Percentiles rank a stretch among this genome's conserved stretches.
Evolutionary conservation across 2,797 vertebrate genomes (phyloP).

Genomic region (Mus caroli): DNA sequence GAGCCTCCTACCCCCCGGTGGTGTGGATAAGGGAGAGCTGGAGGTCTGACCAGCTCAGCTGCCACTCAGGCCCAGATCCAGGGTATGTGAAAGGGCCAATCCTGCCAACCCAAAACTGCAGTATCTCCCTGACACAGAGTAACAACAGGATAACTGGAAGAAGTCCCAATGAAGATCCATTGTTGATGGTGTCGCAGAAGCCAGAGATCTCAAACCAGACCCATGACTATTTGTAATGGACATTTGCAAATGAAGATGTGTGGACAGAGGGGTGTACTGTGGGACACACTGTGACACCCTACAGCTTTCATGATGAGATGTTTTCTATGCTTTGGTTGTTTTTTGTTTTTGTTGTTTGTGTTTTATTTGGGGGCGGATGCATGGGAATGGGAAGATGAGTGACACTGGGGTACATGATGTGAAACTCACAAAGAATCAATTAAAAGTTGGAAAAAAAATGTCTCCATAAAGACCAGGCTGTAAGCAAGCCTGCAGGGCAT

Average conservation of each 20-base stretch:
- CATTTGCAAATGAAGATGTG: no score
- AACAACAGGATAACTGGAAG: background rate
- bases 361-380: no score
- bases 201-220: background rate
- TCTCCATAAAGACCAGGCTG: no score
- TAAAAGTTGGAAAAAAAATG: background rate
- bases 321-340: no score
- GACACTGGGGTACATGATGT: background rate
- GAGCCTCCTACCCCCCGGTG: no score
- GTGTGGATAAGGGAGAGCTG: background rate
- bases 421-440: background rate
- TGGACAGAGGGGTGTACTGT: no score
- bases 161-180: background rate
- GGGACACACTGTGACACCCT: no score
- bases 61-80: background rate
- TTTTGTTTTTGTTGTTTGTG: no score
- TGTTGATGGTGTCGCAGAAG: background rate
- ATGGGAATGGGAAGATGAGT: background rate
- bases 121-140: background rate
- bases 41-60: background rate
- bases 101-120: background rate
- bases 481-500: no score
- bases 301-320: no score
- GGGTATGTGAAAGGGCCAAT: background rate
- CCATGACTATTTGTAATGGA: background rate